Conservation (phyloP, 2,797 vertebrate genomes). For the Danio jaintianensis region DNA sequence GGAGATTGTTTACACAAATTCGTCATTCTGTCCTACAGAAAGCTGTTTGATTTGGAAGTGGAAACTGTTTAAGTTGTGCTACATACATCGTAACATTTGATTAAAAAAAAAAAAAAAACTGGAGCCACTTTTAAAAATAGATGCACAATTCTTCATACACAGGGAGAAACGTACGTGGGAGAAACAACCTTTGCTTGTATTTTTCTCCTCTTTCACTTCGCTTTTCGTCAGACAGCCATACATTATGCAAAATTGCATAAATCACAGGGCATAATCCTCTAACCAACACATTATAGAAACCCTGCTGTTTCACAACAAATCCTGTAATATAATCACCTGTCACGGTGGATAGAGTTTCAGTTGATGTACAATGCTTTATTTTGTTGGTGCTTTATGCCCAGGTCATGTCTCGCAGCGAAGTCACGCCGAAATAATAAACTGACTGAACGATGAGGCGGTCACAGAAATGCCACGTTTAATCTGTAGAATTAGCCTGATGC, state of each 20-base stretch:
- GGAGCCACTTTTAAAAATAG: background rate
- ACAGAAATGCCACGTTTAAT: conserved; percentile 45
- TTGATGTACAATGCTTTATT: conserved; percentile 15
- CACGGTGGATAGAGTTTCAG: background rate
- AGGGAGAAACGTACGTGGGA: background rate
- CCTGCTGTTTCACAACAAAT: conserved; percentile 39
- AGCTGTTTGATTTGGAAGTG: background rate
- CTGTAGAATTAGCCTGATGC: conserved; percentile 41
- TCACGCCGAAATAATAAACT: conserved; percentile 35
- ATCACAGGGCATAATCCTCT: conserved; percentile 10
- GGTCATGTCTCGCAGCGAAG: conserved; percentile 11
- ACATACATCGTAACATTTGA: background rate
- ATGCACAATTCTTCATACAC: background rate
- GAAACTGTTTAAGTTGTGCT: background rate
- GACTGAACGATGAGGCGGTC: conserved; percentile 27
- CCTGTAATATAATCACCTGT: conserved; percentile 32
- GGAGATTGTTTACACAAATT: background rate
- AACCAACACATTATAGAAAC: conserved; percentile 3
- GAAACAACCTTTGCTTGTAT: background rate
- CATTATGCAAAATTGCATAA: conserved; percentile 25
- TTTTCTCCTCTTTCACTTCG: background rate
- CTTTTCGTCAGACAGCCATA: conserved; percentile 27
- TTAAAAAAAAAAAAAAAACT: too few relatives aligned
- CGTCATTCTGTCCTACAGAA: background rate
- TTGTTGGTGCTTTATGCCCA: conserved; percentile 34